Evolutionary conservation across 2,113 vertebrate genomes (phyloP), one percentile per base, ranked within the genome.

Genomic region (Pitta sordida): DNA sequence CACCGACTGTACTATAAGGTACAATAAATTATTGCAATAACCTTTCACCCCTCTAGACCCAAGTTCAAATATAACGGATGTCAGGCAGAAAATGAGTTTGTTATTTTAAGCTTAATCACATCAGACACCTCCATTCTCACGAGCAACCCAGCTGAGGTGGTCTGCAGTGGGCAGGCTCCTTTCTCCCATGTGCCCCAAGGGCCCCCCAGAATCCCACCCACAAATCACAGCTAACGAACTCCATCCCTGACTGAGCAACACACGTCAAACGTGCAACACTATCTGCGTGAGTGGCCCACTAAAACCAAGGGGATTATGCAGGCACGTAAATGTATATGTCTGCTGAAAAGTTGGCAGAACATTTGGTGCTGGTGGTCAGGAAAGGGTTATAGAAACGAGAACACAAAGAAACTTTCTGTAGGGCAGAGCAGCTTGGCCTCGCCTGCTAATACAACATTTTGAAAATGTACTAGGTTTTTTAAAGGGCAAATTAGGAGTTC

Each of bases 401-500:
- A 13, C 13, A 10, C 51, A 26, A 7, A 0, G 7, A 63, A 63
- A 70, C 18, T 15, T 46, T 21, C 49, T 26, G 52, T 4, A 41
- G 58, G 55, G 69, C 0, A 14, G 12, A 74, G 52, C 51, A 60
- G 62, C 86, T 36, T 10, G 16, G 43, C 37, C 23, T 67, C 44
- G 70, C n/a, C 62, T 49, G 48, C 44, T 76, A 75, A 65, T 6
- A 46, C n/a, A 51, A 56, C 10, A 2, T 75, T 90, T 83, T 56
- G 58, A 91, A 91, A 92, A 90, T 49, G 55, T 7, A 77, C 91
- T 74, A 26, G n/a, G 24, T 76, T 92, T 95, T 95, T 83, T 48
- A 94, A 94, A 93, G 94, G 94, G 94, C 91, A 87, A 68, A 92
- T 95, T 95, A 92, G 91, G 95, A 95, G 86, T 96, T 92, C 89